Base-by-base conservation (phyloP, 2,113 vertebrate species). In the Lates calcarifer region DNA sequence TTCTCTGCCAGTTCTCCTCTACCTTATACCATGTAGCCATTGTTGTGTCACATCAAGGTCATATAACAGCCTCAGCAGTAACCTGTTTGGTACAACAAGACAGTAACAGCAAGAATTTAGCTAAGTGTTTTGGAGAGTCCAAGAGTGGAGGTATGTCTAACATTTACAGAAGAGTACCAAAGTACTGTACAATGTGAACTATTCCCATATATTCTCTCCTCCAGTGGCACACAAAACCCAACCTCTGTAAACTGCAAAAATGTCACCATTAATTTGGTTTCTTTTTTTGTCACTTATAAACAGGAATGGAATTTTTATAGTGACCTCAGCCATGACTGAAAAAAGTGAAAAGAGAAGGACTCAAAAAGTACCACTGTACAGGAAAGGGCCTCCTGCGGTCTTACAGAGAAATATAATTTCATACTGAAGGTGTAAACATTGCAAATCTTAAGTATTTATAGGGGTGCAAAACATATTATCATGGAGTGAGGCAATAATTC, bases 21-120 rank as follows among this genome's bases (percentile, higher is more conserved):
- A 43, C 90, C 88, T 92, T 41, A 79, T 78, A 53, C 69, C 47
- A 10, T 10, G 37, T 35, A 58, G 61, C 39, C 85, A 94, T 95
- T 93, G 92, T 94, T 93, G 92, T 87, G 91, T 92, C 83, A 89
- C 77, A 79, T 89, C 90, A 89, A 94, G 91, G 95, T 90, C 89
- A 91, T 6, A 0, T 71, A 89, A 89, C 92, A 87, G 91, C 93
- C 90, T 94, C 92, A 91, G 91, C 93, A 26, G 91, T 95, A 95
- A 96, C 95, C 94, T 85, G n/a, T 1, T 22, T 69, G 56, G 77
- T 87, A 82, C 80, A 78, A 92, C 91, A 89, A 92, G 91, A 93
- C 93, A 53, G 70, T 56, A 81, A 41, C 61, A 45, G 83, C 75
- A 77, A 91, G 89, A 89, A 87, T 96, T 95, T 91, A 94, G 92